Conservation (phyloP, 1,140 invertebrate genomes). For the Zaprionus davidi region DNA sequence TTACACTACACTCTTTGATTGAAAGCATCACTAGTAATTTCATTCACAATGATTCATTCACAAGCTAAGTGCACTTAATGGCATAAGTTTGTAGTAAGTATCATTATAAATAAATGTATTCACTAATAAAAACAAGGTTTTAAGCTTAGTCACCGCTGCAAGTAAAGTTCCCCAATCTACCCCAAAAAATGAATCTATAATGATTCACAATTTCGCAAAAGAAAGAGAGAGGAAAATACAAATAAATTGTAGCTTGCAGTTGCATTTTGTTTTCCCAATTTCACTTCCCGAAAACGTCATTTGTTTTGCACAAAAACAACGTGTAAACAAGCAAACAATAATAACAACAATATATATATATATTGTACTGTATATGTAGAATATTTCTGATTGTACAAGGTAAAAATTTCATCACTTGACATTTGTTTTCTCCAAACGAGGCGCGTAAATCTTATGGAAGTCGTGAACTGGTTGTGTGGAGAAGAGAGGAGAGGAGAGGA, state of each 20-base stretch:
- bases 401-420: conserved; percentile 31
- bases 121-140: neutral
- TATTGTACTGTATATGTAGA: neutral
- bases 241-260: conserved; percentile 24
- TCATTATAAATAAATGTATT: neutral
- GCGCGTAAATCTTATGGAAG: conserved; percentile 4
- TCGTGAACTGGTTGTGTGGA: neutral
- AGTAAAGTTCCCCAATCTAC: conserved; percentile 17
- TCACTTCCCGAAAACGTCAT: conserved; percentile 43
- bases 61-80: neutral
- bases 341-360: neutral
- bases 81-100: neutral
- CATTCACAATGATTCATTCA: conserved; percentile 4
- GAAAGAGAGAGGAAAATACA: neutral
- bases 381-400: conserved; percentile 35
- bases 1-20: neutral
- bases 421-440: conserved; percentile 33
- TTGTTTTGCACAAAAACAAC: conserved; percentile 31
- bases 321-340: conserved; percentile 23
- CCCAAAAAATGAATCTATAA: conserved; percentile 10
- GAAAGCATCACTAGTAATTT: neutral
- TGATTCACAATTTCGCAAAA: neutral
- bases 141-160: conserved; percentile 16
- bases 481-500: too few species aligned
- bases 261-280: conserved; percentile 34